phyloP scores from a whole-genome alignment of 2,888 invertebrate species.

The Eulithis testata region DNA sequence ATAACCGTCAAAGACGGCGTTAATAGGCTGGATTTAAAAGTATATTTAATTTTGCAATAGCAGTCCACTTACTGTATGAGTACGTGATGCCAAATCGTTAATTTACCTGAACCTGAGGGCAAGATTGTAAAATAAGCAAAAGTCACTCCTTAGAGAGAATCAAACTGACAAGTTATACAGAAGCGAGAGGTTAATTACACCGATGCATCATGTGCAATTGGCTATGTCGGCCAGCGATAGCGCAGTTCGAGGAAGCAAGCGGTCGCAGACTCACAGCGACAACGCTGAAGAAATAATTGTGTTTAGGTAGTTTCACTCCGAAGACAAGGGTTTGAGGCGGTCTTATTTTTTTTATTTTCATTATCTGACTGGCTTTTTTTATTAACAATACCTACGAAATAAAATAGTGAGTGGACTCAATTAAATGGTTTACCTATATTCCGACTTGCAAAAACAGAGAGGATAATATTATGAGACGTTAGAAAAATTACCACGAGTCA shows the following conservation, averaged over 20 bases:
- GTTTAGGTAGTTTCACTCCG: slow-evolving; percentile 16
- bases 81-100: neutral
- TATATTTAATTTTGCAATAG: too few species aligned
- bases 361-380: neutral
- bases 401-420: too few species aligned
- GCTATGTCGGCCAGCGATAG: slow-evolving; percentile 64
- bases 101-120: neutral
- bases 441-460: too few species aligned
- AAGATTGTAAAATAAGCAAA: neutral
- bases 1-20: neutral
- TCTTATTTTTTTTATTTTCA: too few species aligned
- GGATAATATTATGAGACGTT: too few species aligned
- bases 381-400: too few species aligned
- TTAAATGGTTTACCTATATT: too few species aligned
- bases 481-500: too few species aligned
- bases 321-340: neutral
- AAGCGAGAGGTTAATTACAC: slow-evolving; percentile 35
- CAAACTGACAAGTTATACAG: slow-evolving; percentile 1
- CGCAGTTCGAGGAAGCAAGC: slow-evolving; percentile 76
- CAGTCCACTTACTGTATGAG: too few species aligned
- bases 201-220: slow-evolving; percentile 47
- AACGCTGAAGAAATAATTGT: slow-evolving; percentile 31
- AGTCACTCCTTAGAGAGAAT: neutral
- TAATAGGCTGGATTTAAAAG: too few species aligned
- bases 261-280: slow-evolving; percentile 49